These are phyloP conservation scores for Drosophila seguyi DNA, from an alignment of 1,140 invertebrate species.

Conservation along the genomic window DNA sequence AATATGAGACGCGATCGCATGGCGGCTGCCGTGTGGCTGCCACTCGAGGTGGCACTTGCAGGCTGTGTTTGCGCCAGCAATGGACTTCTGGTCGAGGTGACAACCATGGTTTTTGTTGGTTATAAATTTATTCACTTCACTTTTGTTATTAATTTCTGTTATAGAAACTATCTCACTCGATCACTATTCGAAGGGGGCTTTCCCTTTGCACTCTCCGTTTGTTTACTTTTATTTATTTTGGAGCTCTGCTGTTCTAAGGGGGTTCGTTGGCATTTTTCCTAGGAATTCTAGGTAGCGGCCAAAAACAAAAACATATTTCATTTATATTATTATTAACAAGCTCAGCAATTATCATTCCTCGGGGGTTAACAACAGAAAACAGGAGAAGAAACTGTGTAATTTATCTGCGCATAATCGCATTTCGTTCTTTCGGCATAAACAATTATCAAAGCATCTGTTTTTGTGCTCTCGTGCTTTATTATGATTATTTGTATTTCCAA, in stretches of 20 bases:
- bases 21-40: slow-evolving; percentile 55
- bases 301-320: slow-evolving; percentile 38
- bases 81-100: slow-evolving; percentile 73
- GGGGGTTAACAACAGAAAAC: slow-evolving; percentile 31
- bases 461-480: slow-evolving; percentile 32
- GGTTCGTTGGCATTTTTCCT: slow-evolving; percentile 58
- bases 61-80: slow-evolving; percentile 66
- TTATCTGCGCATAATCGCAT: slow-evolving; percentile 45
- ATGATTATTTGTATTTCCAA: slow-evolving; percentile 34
- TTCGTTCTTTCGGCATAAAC: slow-evolving; percentile 38
- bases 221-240: slow-evolving; percentile 35
- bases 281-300: slow-evolving; percentile 27
- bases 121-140: slow-evolving; percentile 14
- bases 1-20: slow-evolving; percentile 75
- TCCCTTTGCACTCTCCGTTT: slow-evolving; percentile 17
- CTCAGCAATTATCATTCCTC: slow-evolving; percentile 47
- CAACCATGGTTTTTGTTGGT: slow-evolving; percentile 62
- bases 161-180: slow-evolving; percentile 11
- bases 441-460: slow-evolving; percentile 53
- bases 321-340: slow-evolving; percentile 48
- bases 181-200: neutral
- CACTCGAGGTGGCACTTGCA: slow-evolving; percentile 54
- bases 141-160: neutral
- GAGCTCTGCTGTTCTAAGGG: neutral
- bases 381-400: slow-evolving; percentile 26